These are phyloP conservation scores for Panagrolaimus sp. DNA, from an alignment of 1,140 invertebrate genomes.

Conservation along the genomic window DNA sequence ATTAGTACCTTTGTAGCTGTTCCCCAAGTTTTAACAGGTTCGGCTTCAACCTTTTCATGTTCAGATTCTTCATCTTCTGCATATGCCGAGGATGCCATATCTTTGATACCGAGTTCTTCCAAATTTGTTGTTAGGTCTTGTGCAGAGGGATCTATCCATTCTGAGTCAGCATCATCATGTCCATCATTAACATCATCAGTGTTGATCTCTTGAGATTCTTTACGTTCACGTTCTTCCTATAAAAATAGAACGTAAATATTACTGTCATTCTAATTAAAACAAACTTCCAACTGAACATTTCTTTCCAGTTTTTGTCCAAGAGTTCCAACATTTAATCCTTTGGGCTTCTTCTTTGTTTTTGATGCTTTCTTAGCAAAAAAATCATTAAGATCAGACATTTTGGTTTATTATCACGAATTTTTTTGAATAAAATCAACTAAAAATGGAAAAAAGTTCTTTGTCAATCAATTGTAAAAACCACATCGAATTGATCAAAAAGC, in stretches of 20 bases:
- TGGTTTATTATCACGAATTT: too few relatives aligned
- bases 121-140: not conserved
- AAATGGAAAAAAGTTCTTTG: too few relatives aligned
- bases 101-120: conserved; percentile 12
- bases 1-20: not conserved
- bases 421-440: too few relatives aligned
- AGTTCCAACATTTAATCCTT: not conserved
- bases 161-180: not conserved
- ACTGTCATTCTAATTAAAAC: not conserved
- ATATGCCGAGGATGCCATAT: not conserved
- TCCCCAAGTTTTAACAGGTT: not conserved
- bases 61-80: conserved; percentile 5
- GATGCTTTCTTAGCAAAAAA: conserved; percentile 9
- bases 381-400: conserved; percentile 11
- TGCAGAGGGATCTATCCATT: conserved; percentile 10
- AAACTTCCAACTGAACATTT: not conserved
- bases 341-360: conserved; percentile 5
- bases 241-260: not conserved
- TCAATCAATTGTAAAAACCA: too few relatives aligned
- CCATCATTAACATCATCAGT: not conserved
- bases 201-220: not conserved
- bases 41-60: conserved; percentile 2
- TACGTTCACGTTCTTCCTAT: conserved; percentile 6
- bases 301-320: not conserved
- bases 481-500: too few relatives aligned